Base-by-base conservation (phyloP, 1,140 invertebrate genomes). In the Hylaeus volcanicus region DNA sequence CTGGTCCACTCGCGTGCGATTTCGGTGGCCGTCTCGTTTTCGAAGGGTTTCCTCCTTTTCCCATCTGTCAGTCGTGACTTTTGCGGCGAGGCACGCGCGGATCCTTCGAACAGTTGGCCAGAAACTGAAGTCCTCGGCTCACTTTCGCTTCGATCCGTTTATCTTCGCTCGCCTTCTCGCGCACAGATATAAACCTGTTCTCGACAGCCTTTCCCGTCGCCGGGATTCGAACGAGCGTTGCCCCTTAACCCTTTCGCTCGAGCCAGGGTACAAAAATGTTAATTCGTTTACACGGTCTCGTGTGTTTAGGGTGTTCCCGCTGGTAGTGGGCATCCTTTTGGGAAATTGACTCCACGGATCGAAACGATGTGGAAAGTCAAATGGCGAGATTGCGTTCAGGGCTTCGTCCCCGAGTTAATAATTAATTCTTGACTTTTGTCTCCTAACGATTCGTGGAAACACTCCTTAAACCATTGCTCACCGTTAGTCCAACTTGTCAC, bases 131-230 rank as follows among this genome's bases (percentile, higher is more conserved):
- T 58, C 55, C 26, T 48, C 75, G 75, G 61, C 77, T 79, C 61
- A 74, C 77, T 79, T 79, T 79, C 77, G 77, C 77, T 63, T 65
- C 70, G 77, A 78, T 78, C 61, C 75, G 75, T 78, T 74, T 78
- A 84, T 80, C 71, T 63, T 70, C 41, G 61, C 48, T 58, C 66
- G 66, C 41, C 60, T 74, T 68, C 61, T 75, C 69, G 61, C 51
- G 71, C 61, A 53, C 65, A 48, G 64, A 84, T 60, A 60, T 81
- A 60, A 84, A 77, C 60, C 61, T 76, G 53, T 72, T 69, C 78
- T 58, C 45, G 12, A 64, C 14, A 55, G 68, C 70, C 77, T 79
- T 55, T 66, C 61, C 61, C 41, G 61, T 64, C 39, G 61, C 39
- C 61, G 61, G 39, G 61, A 64, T 64, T 43, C 61, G 61, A 51